phyloP scores from a whole-genome alignment of 2,113 vertebrate species.

The Odocoileus hemionus region DNA sequence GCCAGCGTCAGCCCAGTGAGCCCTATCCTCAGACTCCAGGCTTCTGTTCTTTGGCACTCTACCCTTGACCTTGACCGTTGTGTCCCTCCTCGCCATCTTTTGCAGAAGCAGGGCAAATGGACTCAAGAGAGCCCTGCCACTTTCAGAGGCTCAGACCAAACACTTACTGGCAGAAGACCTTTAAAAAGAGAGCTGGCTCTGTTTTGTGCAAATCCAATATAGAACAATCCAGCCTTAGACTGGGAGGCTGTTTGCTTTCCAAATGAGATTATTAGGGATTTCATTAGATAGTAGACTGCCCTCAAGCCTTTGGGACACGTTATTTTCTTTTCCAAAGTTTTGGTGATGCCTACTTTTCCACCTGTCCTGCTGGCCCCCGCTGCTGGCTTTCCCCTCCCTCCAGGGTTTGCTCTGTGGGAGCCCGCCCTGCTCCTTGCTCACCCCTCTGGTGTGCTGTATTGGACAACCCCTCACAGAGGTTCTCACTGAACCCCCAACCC shows the following conservation, averaged over 20 bases:
- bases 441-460: too few relatives aligned
- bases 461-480: not conserved
- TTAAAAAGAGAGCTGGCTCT: not conserved
- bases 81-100: not conserved
- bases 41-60: not conserved
- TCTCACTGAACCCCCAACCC: not conserved
- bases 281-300: not conserved
- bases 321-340: not conserved
- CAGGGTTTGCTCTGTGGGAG: not conserved
- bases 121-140: not conserved
- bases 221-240: not conserved
- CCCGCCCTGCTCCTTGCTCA: not conserved
- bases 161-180: not conserved
- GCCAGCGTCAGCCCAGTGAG: not conserved
- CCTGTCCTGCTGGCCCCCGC: not conserved
- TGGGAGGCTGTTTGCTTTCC: not conserved
- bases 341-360: too few relatives aligned
- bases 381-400: not conserved
- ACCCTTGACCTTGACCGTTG: not conserved
- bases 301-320: not conserved
- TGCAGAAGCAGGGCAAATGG: not conserved
- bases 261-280: not conserved
- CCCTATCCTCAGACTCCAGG: not conserved
- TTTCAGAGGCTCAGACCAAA: not conserved
- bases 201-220: not conserved